These are phyloP conservation scores for Troglohyphantes excavatus DNA, from an alignment of 2,888 invertebrate genomes.

Conservation along the genomic window DNA sequence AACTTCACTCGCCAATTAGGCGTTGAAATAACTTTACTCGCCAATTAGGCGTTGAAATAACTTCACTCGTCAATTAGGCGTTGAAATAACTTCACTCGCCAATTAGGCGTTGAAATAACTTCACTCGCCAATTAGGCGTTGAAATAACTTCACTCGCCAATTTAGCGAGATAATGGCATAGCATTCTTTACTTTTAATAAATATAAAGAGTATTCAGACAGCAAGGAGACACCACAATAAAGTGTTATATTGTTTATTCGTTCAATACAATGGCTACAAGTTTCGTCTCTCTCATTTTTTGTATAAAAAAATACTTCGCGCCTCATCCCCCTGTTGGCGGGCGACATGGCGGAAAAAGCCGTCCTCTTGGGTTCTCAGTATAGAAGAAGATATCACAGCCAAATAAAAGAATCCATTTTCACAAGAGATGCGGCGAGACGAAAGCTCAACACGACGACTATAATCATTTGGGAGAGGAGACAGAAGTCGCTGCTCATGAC, in stretches of 20 bases:
- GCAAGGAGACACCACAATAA: slow-evolving; percentile 10
- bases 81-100: too few species aligned
- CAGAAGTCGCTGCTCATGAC: slow-evolving; percentile 62
- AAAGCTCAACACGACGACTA: slow-evolving; percentile 11
- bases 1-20: too few species aligned
- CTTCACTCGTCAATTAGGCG: too few species aligned
- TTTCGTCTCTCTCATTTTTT: slow-evolving; percentile 75
- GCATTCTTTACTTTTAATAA: too few species aligned
- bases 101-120: too few species aligned
- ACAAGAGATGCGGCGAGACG: slow-evolving; percentile 42
- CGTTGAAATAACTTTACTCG: too few species aligned
- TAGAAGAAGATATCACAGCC: slow-evolving; percentile 75
- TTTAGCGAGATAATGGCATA: too few species aligned
- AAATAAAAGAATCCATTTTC: slow-evolving; percentile 54
- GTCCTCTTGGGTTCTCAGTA: slow-evolving; percentile 39
- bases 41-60: too few species aligned
- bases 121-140: too few species aligned
- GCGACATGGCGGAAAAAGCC: slow-evolving; percentile 23
- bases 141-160: too few species aligned
- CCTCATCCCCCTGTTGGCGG: slow-evolving; percentile 34
- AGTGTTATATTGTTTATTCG: slow-evolving; percentile 73
- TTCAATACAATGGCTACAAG: slow-evolving; percentile 76
- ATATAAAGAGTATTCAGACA: neutral
- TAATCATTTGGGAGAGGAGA: neutral
- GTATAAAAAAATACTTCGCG: slow-evolving; percentile 76